Evolutionary conservation across 2,113 vertebrate species (phyloP), one percentile per base, ranked within the genome.

Genomic region (Garra rufa): DNA sequence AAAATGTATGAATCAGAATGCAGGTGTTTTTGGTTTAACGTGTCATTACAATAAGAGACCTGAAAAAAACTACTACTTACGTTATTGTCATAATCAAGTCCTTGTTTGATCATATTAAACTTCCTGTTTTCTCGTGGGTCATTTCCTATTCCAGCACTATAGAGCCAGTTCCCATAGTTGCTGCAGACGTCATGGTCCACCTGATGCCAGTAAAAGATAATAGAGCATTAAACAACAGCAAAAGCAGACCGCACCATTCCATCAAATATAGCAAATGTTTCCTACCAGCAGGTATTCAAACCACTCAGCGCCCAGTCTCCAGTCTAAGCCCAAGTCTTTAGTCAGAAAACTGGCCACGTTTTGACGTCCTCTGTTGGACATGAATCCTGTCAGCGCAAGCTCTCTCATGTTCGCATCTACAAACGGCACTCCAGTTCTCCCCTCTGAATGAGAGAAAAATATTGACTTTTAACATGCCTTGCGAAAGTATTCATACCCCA

Each of bases 371-470:
- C 96, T 93, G 91, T 96, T 96, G 44, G 95, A 95, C 94, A 96
- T 95, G 87, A 96, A 97, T 69, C 95, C 95, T 0, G 94, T 96
- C 9, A 90, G 87, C 0, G 92, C 93, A 87, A 96, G 79, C 90
- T 96, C 96, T 79, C 94, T 90, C 96, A 96, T 96, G 91, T 94
- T 97, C 67, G 96, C 95, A 0, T 97, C 95, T 3, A 97, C 95
- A 24, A 97, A 96, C 14, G 95, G 96, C 55, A 96, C 92, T 0
- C 95, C 95, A 0, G 96, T 96, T 21, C 43, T 91, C n/a, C 95
- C 96, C 84, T 96, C 95, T 96, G 85, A 59, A 82, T 0, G 57
- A 48, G 41, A 4, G 44, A 0, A 17, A 74, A 75, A 75, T 48
- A 50, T 17, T 9, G 15, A 28, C 24, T 50, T 26, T 75, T 30